Base-by-base conservation (phyloP, 2,888 invertebrate genomes). In the Callyntrura sp. region DNA sequence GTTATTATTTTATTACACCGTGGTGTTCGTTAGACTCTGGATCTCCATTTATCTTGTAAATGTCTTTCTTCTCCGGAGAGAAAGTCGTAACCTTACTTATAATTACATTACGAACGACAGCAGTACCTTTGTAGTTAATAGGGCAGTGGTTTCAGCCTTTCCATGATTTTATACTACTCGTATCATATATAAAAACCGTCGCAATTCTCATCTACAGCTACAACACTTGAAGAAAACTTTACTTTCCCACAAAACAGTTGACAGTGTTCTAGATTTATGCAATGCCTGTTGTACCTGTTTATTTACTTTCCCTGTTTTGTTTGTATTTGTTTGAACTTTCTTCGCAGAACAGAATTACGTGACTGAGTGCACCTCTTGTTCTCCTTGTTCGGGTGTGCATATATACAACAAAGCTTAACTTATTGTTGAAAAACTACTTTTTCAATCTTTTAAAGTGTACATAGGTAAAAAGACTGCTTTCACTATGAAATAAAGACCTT, bases 241-340 rank as follows among this genome's bases (percentile, higher is more conserved):
- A 51, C 51, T 76, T 76, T 76, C 76, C 51, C 14, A 48, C n/a
- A 78, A n/a, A 8, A 78, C 28, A 78, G 35, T 35, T 35, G 35
- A 78, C 55, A 78, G 78, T 55, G 78, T 35, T 14, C 28, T 78
- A 28, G 73, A 48, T 73, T 23, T 23, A 48, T 55, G 78, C 55
- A 48, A 28, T 60, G 57, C 17, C 43, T 5, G 57, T 57, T 25
- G 35, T 65, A 82, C 82, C 82, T 65, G 48, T 82, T 65, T 82
- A 48, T 82, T 82, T 82, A 82, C 65, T 82, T 65, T 82, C 25
- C 17, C 82, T 45, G 82, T 82, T 35, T 82, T 82, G 62, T 82
- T 65, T 82, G 48, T 82, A 35, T 65, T 82, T 82, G 82, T 62
- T 65, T 65, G 43, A 82, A 82, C 82, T 82, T 82, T 82, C 48